Evolutionary conservation across 2,797 vertebrate species (phyloP).

Genomic region (Jordanella pulchra): DNA sequence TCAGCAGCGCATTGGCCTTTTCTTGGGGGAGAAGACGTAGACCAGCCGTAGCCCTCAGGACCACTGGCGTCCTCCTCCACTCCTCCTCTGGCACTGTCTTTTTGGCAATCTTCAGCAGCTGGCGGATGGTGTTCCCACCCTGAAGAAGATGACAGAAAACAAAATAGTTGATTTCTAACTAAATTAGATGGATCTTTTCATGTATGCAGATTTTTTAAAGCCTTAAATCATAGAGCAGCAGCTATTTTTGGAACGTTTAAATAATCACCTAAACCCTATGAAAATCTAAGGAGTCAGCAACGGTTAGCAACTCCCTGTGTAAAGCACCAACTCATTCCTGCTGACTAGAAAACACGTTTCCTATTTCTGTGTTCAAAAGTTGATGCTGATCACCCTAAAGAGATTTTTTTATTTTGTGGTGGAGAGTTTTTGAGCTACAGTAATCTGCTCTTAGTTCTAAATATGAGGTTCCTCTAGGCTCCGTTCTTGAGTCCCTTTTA

Average conservation of each 20-base stretch:
- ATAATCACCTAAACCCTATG: slow-evolving; percentile 55
- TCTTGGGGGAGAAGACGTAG: slow-evolving; percentile 89
- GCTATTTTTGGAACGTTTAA: slow-evolving; percentile 47
- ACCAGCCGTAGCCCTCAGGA: slow-evolving; percentile 95
- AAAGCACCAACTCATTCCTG: slow-evolving; percentile 50
- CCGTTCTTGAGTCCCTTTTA: neutral
- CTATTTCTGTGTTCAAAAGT: slow-evolving; percentile 31
- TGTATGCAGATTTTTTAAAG: neutral
- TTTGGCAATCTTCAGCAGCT: slow-evolving; percentile 88
- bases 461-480: neutral
- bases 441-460: slow-evolving; percentile 4
- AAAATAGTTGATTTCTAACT: slow-evolving; percentile 6
- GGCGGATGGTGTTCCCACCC: slow-evolving; percentile 89
- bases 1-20: slow-evolving; percentile 88
- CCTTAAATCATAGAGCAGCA: neutral
- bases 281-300: slow-evolving; percentile 50
- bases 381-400: slow-evolving; percentile 25
- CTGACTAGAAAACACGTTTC: slow-evolving; percentile 54
- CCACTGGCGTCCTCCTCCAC: slow-evolving; percentile 91
- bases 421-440: neutral
- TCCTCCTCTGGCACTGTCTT: slow-evolving; percentile 88
- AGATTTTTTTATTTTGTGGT: neutral
- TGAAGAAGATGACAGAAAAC: slow-evolving; percentile 55
- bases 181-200: neutral
- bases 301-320: slow-evolving; percentile 48